Conservation (phyloP, 2,113 vertebrate species). For the Orthonyx spaldingii region DNA sequence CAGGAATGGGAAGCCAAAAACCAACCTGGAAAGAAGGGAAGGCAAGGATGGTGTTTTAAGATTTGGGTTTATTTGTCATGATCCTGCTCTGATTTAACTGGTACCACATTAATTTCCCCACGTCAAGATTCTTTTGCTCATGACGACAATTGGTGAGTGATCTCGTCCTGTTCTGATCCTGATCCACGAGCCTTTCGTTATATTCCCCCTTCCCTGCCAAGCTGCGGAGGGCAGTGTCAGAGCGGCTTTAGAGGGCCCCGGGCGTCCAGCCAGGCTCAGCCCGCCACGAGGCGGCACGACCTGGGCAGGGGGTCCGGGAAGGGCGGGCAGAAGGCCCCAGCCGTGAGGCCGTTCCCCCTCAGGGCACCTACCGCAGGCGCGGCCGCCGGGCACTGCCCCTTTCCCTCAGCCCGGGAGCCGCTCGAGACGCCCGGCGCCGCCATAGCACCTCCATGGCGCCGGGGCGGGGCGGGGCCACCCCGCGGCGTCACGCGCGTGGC, state of each 20-base stretch:
- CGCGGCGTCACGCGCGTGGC: not conserved
- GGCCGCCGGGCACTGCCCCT: accelerated
- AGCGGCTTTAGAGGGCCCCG: not conserved
- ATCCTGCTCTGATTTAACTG: not conserved
- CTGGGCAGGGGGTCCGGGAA: too few relatives aligned
- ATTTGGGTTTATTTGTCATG: not conserved
- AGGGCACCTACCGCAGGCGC: accelerated
- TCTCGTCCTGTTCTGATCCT: too few relatives aligned
- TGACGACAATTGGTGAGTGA: not conserved
- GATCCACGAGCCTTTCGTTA: not conserved
- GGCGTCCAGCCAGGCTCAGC: not conserved
- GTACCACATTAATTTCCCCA: not conserved
- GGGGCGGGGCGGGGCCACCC: accelerated
- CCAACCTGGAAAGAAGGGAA: too few relatives aligned
- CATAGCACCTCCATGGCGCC: not conserved
- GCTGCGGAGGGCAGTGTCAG: not conserved
- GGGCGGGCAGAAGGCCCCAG: accelerated
- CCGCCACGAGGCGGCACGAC: not conserved
- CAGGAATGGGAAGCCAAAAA: not conserved
- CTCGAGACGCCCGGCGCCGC: accelerated
- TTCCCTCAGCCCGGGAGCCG: accelerated
- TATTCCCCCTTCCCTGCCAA: too few relatives aligned
- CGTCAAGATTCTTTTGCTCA: not conserved
- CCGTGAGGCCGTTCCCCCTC: not conserved
- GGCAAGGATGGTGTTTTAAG: too few relatives aligned